Conservation (phyloP, 1,140 invertebrate genomes). For the Drosophila quadrilineata region DNA sequence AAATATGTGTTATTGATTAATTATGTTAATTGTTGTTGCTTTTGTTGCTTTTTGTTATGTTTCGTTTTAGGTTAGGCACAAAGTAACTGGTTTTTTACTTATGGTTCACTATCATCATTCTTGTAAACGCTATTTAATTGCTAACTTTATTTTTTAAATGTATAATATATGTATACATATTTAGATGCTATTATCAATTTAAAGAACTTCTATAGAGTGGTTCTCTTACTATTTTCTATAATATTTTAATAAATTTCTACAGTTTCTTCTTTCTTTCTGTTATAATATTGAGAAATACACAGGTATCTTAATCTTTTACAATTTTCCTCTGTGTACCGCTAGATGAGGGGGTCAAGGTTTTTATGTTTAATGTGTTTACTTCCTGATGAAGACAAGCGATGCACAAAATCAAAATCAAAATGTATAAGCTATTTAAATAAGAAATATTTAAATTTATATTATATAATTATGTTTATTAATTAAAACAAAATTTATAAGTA, state of each 20-base stretch:
- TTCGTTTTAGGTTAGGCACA: conserved; percentile 69
- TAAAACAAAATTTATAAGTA: conserved; percentile 58
- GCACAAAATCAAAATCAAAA: conserved; percentile 15
- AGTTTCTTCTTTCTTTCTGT: conserved; percentile 25
- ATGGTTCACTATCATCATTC: conserved; percentile 35
- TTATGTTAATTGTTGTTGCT: conserved; percentile 60
- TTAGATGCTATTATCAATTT: conserved; percentile 54
- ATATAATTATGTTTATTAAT: conserved; percentile 68
- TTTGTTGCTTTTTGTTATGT: conserved; percentile 37
- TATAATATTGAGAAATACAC: conserved; percentile 47
- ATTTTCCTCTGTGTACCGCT: too few relatives aligned
- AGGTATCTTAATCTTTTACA: conserved; percentile 56
- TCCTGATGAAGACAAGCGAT: too few relatives aligned
- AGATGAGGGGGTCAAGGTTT: too few relatives aligned
- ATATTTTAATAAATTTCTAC: conserved; percentile 57
- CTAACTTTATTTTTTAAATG: conserved; percentile 65
- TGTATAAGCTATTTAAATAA: conserved; percentile 47
- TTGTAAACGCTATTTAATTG: conserved; percentile 58
- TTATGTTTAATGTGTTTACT: too few relatives aligned
- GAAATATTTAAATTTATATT: conserved; percentile 46
- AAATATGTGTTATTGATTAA: conserved; percentile 34
- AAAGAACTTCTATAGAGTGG: conserved; percentile 58
- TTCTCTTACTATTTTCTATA: conserved; percentile 30
- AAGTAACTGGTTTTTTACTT: conserved; percentile 68
- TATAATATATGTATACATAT: too few relatives aligned